Conservation (phyloP, 2,113 vertebrate genomes). For the Melanerpes formicivorus region DNA sequence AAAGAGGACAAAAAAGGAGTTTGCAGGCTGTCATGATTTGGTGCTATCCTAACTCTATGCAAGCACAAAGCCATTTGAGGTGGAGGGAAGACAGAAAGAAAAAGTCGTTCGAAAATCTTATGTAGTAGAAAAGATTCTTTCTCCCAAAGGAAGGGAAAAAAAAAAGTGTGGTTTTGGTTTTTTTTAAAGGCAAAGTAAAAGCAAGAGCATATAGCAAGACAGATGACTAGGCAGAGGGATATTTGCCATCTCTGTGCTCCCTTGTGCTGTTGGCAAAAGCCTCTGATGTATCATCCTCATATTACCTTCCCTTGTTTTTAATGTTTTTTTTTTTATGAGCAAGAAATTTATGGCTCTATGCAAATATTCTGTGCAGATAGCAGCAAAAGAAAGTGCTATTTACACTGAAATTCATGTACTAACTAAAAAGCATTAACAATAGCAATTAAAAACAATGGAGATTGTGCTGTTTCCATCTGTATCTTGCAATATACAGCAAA, state of each 20-base stretch:
- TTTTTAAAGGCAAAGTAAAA: background rate
- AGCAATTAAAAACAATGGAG: slow-evolving; percentile 45
- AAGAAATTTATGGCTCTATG: slow-evolving; percentile 24
- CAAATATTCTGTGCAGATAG: slow-evolving; percentile 39
- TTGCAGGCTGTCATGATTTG: background rate
- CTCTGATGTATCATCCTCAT: slow-evolving; percentile 16
- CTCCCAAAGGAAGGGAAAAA: background rate
- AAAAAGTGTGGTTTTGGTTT: background rate
- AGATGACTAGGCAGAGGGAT: background rate
- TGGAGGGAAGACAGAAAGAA: background rate
- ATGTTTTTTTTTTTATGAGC: slow-evolving; percentile 34
- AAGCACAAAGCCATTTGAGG: background rate
- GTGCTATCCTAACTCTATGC: background rate
- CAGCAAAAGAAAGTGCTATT: slow-evolving; percentile 33
- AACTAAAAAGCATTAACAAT: slow-evolving; percentile 49
- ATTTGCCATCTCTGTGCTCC: background rate
- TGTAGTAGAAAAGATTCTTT: background rate
- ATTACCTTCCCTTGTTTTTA: slow-evolving; percentile 28
- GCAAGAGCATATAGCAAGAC: background rate
- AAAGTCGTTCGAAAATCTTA: background rate
- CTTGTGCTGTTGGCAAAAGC: background rate
- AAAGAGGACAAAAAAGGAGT: background rate
- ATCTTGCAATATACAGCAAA: slow-evolving; percentile 41
- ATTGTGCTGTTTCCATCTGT: slow-evolving; percentile 15
- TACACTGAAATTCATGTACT: slow-evolving; percentile 48